Evolutionary conservation across 2,113 vertebrate genomes (phyloP).

Genomic region (Rutilus rutilus): DNA sequence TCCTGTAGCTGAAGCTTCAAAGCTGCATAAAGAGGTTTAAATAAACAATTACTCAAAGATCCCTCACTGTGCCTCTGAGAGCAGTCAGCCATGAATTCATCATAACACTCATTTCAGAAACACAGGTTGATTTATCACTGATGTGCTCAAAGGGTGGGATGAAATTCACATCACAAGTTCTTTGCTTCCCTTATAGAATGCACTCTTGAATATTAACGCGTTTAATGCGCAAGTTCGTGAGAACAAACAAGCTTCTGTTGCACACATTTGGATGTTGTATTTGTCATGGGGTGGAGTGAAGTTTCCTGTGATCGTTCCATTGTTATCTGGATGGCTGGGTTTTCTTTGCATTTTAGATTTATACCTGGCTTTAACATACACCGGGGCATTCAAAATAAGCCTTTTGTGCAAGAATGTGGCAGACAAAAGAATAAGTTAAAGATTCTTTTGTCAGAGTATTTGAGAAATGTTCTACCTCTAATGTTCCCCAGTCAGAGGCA

Average conservation of each 20-base stretch:
- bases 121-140: conserved; percentile 6
- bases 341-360: neutral
- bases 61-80: neutral
- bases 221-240: conserved; percentile 9
- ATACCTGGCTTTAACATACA: neutral
- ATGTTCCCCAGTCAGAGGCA: conserved; percentile 70
- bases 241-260: neutral
- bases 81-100: conserved; percentile 34
- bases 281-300: neutral
- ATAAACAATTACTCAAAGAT: conserved; percentile 14
- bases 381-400: neutral
- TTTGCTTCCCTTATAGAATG: conserved; percentile 25
- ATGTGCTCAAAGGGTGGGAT: conserved; percentile 38
- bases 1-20: neutral
- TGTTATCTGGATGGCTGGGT: neutral
- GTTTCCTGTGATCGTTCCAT: neutral
- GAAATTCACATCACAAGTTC: neutral
- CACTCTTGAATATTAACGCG: conserved; percentile 21
- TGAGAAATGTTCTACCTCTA: conserved; percentile 79
- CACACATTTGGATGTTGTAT: neutral
- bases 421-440: neutral
- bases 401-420: neutral
- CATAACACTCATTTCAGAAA: conserved; percentile 24
- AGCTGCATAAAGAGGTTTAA: neutral
- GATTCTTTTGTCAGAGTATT: neutral